A percentile compares a stretch with the other conserved stretches of the same genome.
Evolutionary conservation across 2,888 invertebrate genomes (phyloP).

Genomic region (Parasteatoda lunata): DNA sequence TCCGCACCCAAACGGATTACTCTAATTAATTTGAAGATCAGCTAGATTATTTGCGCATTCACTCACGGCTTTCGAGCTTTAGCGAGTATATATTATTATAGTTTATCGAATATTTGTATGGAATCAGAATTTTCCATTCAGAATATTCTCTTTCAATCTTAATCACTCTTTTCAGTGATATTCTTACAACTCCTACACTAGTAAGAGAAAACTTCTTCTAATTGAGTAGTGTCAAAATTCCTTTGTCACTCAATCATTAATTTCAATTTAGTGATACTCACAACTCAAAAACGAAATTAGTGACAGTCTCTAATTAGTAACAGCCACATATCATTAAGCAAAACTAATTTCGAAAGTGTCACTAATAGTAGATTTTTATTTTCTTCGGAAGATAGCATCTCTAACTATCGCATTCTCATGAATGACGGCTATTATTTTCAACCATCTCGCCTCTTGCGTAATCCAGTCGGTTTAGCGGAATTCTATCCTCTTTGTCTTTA

Average conservation of each 20-base stretch:
- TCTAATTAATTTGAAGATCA: too few species aligned
- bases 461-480: slow-evolving; percentile 43
- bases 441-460: slow-evolving; percentile 12
- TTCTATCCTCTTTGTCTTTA: slow-evolving; percentile 54
- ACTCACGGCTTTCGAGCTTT: too few species aligned
- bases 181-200: too few species aligned
- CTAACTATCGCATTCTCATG: background rate
- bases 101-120: too few species aligned
- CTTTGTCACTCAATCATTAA: background rate
- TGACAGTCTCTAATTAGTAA: slow-evolving; percentile 1
- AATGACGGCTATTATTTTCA: background rate
- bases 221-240: too few species aligned
- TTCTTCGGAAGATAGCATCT: background rate
- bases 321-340: background rate
- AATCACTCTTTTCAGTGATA: too few species aligned
- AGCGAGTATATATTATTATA: too few species aligned
- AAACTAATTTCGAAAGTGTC: background rate
- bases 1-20: too few species aligned
- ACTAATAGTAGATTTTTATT: background rate
- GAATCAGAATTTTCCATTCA: too few species aligned
- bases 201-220: too few species aligned
- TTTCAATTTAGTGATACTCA: background rate
- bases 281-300: background rate
- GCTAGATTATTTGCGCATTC: too few species aligned
- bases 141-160: too few species aligned